Base-by-base conservation (phyloP, 2,113 vertebrate species). In the Poicephalus meyeri region DNA sequence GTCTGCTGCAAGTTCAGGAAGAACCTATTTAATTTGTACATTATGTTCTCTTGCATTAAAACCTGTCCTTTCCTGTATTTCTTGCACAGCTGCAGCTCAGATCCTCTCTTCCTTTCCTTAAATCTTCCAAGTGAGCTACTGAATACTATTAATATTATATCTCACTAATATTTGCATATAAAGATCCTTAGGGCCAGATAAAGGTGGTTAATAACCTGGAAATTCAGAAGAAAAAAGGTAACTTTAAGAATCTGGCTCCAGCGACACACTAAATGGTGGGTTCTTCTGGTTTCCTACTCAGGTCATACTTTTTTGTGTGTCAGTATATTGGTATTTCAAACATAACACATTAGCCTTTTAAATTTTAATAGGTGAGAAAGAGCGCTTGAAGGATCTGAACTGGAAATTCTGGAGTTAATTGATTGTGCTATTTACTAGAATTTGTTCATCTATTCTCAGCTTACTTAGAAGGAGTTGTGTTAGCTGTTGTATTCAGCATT, bases 1-100 rank as follows among this genome's bases (percentile, higher is more conserved):
- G 41, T 42, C 71, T 87, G 69, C 49, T 93, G 89, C 89, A 88
- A 93, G 85, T 74, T 82, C 80, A 87, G 91, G 69, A 92, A 87
- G 77, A 92, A 81, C n/a, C 70, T 89, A 68, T 88, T 92, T 87
- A 94, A 84, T 44, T 88, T 0, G 31, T 88, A 94, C 95, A 63
- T 92, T 91, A 69, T 94, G 95, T 96, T 94, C 95, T 79, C 83
- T 72, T 86, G 80, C 37, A 7, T 92, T 86, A 83, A 94, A 69
- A 93, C 61, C 80, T 90, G 83, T 94, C 80, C 86, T 91, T 64
- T 86, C 56, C 77, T 95, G 58, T 79, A 85, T 92, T 94, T 92
- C 86, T 91, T 64, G 52, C 92, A 79, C 80, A 94, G 68, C 92
- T 92, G 49, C 61, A 92, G 70, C 69, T 47, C n/a, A 69, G 56